phyloP scores from a whole-genome alignment of 2,797 vertebrate genomes.

The Lacerta bilineata region DNA sequence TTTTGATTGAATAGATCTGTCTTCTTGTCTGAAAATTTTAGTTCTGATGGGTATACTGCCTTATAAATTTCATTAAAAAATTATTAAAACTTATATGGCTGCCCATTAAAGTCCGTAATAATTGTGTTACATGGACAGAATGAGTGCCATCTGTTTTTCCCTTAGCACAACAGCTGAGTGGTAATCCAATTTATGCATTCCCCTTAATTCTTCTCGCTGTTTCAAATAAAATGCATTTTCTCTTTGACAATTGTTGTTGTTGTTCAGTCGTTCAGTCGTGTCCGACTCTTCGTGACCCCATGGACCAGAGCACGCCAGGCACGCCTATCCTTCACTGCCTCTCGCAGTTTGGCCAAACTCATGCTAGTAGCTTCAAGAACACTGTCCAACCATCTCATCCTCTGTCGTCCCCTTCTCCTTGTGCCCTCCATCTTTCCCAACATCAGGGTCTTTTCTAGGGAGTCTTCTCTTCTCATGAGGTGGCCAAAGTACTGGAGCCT shows the following conservation, averaged over 20 bases:
- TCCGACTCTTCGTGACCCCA: no score
- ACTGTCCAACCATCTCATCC: no score
- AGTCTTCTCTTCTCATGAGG: no score
- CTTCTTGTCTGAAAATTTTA: constrained; percentile 33
- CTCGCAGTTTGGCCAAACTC: no score
- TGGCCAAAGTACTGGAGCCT: no score
- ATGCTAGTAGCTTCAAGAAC: no score
- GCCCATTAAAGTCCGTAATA: constrained; percentile 14
- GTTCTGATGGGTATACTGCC: constrained; percentile 1
- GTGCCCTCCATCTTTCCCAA: no score
- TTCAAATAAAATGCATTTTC: constrained; percentile 42
- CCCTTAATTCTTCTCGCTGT: constrained; percentile 3
- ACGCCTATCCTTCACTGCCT: no score
- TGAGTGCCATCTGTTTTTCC: constrained; percentile 20
- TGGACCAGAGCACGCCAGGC: no score
- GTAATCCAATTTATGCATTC: constrained; percentile 40
- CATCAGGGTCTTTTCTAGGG: no score
- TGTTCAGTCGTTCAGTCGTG: no score
- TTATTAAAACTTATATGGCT: constrained; percentile 6
- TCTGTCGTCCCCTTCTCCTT: no score
- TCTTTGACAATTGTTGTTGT: constrained; percentile 7
- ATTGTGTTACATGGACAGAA: not conserved
- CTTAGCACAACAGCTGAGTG: not conserved
- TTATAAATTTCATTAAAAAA: constrained; percentile 40
- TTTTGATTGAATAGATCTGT: constrained; percentile 19